A percentile compares a stretch with the other conserved stretches of the same genome.
These are phyloP conservation scores for Dorcus parallelipipedus DNA, from an alignment of 2,888 invertebrate genomes.

Conservation along the genomic window DNA sequence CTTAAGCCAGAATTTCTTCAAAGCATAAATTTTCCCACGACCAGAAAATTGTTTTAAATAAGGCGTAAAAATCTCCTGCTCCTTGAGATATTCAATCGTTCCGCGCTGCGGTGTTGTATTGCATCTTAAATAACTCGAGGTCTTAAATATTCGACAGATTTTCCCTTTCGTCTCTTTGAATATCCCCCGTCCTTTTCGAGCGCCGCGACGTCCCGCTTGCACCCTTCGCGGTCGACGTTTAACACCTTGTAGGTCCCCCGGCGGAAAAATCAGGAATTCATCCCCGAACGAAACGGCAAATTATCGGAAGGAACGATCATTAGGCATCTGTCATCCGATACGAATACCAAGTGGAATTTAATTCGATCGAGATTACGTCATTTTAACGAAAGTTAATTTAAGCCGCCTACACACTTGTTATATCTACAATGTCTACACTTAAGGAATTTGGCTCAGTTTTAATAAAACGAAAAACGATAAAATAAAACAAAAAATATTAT, in stretches of 20 bases:
- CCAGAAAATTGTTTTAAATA: no score
- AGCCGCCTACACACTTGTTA: no score
- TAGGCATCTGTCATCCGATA: slow-evolving; percentile 12
- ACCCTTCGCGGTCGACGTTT: slow-evolving; percentile 1
- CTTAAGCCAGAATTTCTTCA: not conserved
- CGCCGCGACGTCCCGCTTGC: not conserved
- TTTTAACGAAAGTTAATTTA: no score
- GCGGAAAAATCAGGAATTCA: slow-evolving; percentile 23
- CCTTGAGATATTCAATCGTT: no score
- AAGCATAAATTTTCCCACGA: no score
- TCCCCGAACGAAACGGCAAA: slow-evolving; percentile 22
- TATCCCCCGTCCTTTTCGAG: slow-evolving; percentile 8
- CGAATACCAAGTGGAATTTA: slow-evolving; percentile 23
- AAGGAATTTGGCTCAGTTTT: no score
- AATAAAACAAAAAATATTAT: no score
- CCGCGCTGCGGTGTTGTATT: no score
- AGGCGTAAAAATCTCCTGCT: no score
- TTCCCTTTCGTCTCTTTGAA: slow-evolving; percentile 19
- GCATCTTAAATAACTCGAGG: no score
- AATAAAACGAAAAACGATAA: no score
- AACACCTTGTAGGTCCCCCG: slow-evolving; percentile 14
- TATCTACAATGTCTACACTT: no score
- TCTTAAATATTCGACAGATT: slow-evolving; percentile 50
- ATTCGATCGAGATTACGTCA: slow-evolving; percentile 12
- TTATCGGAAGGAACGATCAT: slow-evolving; percentile 29